Evolutionary conservation across 1,140 invertebrate species (phyloP).

Genomic region (Gonatopus flavifemur): DNA sequence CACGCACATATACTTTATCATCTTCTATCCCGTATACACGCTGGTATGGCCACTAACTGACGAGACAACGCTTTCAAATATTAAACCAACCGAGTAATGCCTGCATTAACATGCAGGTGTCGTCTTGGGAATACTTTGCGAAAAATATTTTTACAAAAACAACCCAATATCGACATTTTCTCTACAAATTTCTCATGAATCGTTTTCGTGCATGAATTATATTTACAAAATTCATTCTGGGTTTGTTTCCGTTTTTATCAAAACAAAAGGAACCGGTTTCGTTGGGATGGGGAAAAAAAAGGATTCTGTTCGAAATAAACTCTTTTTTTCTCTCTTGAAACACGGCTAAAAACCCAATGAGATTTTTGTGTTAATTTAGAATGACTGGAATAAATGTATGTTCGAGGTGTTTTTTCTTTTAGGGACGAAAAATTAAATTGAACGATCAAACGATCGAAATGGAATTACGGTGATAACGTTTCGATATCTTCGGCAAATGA

Average conservation of each 20-base stretch:
- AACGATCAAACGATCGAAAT: no score
- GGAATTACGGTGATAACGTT: not conserved
- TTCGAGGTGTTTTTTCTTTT: no score
- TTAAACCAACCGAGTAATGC: slow-evolving; percentile 40
- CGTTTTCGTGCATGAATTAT: not conserved
- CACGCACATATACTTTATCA: not conserved
- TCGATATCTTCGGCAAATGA: not conserved
- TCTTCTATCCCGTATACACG: slow-evolving; percentile 11
- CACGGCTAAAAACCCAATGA: no score
- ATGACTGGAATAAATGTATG: no score
- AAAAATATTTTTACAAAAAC: slow-evolving; percentile 11
- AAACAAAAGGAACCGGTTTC: not conserved
- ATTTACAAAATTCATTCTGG: not conserved
- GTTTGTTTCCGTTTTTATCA: no score
- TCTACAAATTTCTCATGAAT: no score
- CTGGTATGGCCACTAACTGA: not conserved
- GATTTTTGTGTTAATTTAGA: no score
- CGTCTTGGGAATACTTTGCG: slow-evolving; percentile 30
- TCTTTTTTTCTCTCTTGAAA: no score
- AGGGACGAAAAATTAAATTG: no score
- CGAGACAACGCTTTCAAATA: slow-evolving; percentile 27
- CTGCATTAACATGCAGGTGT: slow-evolving; percentile 45
- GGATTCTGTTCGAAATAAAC: not conserved
- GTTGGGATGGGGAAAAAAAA: not conserved
- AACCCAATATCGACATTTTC: not conserved